Evolutionary conservation across 2,797 vertebrate genomes (phyloP).

Genomic region (Dendrocincla fuliginosa): DNA sequence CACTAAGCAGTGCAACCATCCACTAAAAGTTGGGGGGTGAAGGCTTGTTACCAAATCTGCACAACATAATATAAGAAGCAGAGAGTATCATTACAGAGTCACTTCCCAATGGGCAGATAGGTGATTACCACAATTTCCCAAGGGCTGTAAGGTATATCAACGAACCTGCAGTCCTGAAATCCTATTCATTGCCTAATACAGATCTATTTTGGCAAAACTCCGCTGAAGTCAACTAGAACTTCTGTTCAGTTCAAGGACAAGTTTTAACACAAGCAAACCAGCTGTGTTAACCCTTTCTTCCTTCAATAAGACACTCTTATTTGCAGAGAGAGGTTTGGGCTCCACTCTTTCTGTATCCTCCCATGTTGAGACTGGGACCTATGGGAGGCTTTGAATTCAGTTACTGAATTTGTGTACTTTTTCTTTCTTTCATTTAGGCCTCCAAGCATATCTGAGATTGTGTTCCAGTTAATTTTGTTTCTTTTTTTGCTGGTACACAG

Average conservation of each 20-base stretch:
- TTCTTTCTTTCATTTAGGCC: neutral
- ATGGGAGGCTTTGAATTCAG: neutral
- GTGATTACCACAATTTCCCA: neutral
- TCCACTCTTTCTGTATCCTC: neutral
- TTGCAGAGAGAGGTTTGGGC: neutral
- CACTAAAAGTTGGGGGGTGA: neutral
- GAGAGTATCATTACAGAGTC: neutral
- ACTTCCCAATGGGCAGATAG: neutral
- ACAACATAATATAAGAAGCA: neutral
- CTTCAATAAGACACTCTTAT: neutral
- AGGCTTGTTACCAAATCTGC: neutral
- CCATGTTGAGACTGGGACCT: neutral
- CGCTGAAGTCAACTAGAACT: neutral
- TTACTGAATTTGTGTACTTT: neutral
- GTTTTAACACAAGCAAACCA: neutral
- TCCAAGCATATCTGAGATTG: neutral
- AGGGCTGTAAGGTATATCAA: neutral
- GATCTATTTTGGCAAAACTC: neutral
- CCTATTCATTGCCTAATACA: neutral
- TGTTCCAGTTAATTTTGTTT: neutral
- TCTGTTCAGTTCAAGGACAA: neutral
- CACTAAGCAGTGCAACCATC: neutral
- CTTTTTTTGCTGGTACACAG: neutral
- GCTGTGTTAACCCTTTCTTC: neutral
- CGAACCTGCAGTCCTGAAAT: neutral